Evolutionary conservation across 2,888 invertebrate genomes (phyloP).

Genomic region (Chloroclysta siterata): DNA sequence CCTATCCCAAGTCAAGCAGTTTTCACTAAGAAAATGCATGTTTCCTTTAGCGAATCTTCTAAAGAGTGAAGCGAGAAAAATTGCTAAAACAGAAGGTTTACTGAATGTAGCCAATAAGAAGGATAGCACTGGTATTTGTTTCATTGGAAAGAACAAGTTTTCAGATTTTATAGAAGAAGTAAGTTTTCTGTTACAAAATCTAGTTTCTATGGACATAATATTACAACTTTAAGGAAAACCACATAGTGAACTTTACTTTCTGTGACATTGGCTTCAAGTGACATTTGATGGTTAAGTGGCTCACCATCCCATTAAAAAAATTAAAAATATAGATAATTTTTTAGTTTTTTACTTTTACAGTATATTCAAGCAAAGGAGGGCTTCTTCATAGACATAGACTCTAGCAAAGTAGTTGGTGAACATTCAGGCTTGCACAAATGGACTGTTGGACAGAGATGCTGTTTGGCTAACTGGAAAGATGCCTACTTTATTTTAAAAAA

Average conservation of each 20-base stretch:
- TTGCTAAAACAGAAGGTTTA: slow-evolving; percentile 90
- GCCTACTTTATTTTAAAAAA: slow-evolving; percentile 92
- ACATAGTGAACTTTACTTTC: too few relatives aligned
- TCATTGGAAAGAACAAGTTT: slow-evolving; percentile 96
- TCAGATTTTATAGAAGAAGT: slow-evolving; percentile 95
- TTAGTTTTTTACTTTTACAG: slow-evolving; percentile 71
- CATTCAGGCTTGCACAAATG: slow-evolving; percentile 96
- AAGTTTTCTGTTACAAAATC: slow-evolving; percentile 45
- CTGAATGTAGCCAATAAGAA: slow-evolving; percentile 88
- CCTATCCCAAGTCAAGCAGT: slow-evolving; percentile 92
- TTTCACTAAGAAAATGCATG: slow-evolving; percentile 91
- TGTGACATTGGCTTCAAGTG: too few relatives aligned
- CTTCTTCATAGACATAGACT: slow-evolving; percentile 92
- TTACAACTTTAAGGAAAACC: too few relatives aligned
- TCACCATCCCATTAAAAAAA: too few relatives aligned
- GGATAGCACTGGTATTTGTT: slow-evolving; percentile 98
- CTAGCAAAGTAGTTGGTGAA: slow-evolving; percentile 89
- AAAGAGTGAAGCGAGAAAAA: slow-evolving; percentile 91
- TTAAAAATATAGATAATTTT: too few relatives aligned
- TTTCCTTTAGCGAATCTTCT: slow-evolving; percentile 93
- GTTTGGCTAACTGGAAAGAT: slow-evolving; percentile 85
- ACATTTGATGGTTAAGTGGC: too few relatives aligned
- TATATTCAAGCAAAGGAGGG: slow-evolving; percentile 93
- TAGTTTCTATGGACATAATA: too few relatives aligned
- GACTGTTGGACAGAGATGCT: slow-evolving; percentile 96